These are phyloP conservation scores for Dreissena rostriformis DNA, from an alignment of 1,140 invertebrate genomes.

Conservation along the genomic window DNA sequence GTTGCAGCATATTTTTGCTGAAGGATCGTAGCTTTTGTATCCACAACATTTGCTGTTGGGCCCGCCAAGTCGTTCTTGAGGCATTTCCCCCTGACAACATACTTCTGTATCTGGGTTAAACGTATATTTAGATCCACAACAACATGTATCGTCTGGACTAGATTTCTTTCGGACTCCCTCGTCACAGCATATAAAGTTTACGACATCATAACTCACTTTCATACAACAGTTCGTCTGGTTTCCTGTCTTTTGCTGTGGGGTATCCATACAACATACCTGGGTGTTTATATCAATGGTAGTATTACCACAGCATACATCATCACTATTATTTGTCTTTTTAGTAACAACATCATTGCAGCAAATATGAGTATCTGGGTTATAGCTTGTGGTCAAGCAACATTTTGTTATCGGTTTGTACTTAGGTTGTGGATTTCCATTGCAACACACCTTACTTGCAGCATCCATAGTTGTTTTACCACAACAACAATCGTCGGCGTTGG, in stretches of 20 bases:
- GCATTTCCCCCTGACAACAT: conserved; percentile 1
- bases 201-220: not conserved
- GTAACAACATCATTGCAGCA: conserved; percentile 2
- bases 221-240: conserved; percentile 22
- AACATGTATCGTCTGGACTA: conserved; percentile 15
- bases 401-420: not conserved
- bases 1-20: conserved; percentile 17
- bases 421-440: not conserved
- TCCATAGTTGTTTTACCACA: conserved; percentile 42
- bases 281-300: not conserved
- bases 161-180: not conserved
- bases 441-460: conserved; percentile 4
- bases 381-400: conserved; percentile 6
- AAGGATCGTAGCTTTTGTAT: conserved; percentile 9
- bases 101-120: conserved; percentile 8
- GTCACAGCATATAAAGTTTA: conserved; percentile 28
- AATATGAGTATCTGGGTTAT: not conserved
- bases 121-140: conserved; percentile 16
- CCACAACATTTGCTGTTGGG: not conserved
- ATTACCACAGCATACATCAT: conserved; percentile 20
- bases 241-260: not conserved
- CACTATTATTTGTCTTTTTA: not conserved
- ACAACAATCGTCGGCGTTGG: conserved; percentile 11
- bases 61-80: conserved; percentile 22
- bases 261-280: conserved; percentile 18